Evolutionary conservation across 1,140 invertebrate genomes (phyloP).

Genomic region (Atopsyche davidsoni): DNA sequence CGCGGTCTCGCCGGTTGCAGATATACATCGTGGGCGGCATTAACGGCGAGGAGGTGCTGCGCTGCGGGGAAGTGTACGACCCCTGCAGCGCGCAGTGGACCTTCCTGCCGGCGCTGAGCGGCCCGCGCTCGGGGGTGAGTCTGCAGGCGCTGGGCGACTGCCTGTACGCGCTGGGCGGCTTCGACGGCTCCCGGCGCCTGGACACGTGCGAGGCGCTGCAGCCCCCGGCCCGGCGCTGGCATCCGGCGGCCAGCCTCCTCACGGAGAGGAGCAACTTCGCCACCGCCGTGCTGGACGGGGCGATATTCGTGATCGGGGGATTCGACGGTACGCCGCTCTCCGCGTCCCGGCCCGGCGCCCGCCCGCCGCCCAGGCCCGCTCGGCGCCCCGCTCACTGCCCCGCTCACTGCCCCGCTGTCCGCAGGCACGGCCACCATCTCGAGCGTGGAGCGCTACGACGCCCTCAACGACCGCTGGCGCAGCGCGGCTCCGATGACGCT

Average conservation of each 20-base stretch:
- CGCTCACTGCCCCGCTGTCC: no score
- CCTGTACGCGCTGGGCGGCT: slow-evolving; percentile 57
- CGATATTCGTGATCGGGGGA: slow-evolving; percentile 76
- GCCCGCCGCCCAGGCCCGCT: no score
- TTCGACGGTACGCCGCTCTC: slow-evolving; percentile 58
- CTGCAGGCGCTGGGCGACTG: slow-evolving; percentile 54
- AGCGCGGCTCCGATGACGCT: slow-evolving; percentile 63
- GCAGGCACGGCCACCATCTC: slow-evolving; percentile 64
- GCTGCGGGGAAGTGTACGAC: slow-evolving; percentile 79
- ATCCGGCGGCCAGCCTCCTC: slow-evolving; percentile 63
- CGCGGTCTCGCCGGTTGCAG: no score
- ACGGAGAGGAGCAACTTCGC: slow-evolving; percentile 81
- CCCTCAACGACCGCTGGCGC: background rate
- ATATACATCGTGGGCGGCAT: slow-evolving; percentile 84
- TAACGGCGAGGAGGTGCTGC: slow-evolving; percentile 82
- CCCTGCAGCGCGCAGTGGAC: slow-evolving; percentile 82
- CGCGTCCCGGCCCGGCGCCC: no score
- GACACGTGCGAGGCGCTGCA: slow-evolving; percentile 57
- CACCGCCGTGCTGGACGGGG: slow-evolving; percentile 68
- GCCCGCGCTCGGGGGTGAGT: slow-evolving; percentile 68
- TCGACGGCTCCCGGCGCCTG: slow-evolving; percentile 65
- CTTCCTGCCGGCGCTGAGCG: slow-evolving; percentile 70
- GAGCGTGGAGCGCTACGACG: slow-evolving; percentile 84
- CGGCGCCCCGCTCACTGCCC: no score
- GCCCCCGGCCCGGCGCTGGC: slow-evolving; percentile 2